Evolutionary conservation across 2,797 vertebrate genomes (phyloP).

Genomic region (Lacerta bilineata): DNA sequence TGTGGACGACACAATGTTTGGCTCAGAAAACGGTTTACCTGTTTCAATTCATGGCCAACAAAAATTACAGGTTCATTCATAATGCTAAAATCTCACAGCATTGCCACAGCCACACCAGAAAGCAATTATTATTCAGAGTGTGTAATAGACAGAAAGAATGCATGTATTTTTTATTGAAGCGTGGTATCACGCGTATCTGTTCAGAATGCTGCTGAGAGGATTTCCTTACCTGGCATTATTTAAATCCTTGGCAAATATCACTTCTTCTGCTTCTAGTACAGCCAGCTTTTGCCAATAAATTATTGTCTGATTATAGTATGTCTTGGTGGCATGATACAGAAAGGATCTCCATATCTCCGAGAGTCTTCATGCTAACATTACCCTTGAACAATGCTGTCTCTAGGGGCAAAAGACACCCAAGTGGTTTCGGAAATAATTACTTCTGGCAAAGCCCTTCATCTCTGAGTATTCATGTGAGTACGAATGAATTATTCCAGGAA

Average conservation of each 20-base stretch:
- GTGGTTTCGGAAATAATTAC: slow-evolving; percentile 7
- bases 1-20: slow-evolving; percentile 50
- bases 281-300: background rate
- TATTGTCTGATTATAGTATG: background rate
- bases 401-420: background rate
- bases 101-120: slow-evolving; percentile 53
- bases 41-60: slow-evolving; percentile 52
- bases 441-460: background rate
- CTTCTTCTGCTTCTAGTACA: background rate
- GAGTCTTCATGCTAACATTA: background rate
- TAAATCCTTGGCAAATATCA: background rate
- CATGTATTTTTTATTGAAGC: slow-evolving; percentile 10
- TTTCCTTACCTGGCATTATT: background rate
- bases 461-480: background rate
- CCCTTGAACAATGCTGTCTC: background rate
- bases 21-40: slow-evolving; percentile 67
- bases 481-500: slow-evolving; percentile 15
- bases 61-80: slow-evolving; percentile 65
- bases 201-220: background rate
- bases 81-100: slow-evolving; percentile 67
- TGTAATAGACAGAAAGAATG: slow-evolving; percentile 38
- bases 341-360: background rate
- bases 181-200: slow-evolving; percentile 21
- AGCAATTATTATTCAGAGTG: slow-evolving; percentile 65
- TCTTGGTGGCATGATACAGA: background rate